Conservation (phyloP, 1,140 invertebrate genomes). For the Rhyacophila brunnea region DNA sequence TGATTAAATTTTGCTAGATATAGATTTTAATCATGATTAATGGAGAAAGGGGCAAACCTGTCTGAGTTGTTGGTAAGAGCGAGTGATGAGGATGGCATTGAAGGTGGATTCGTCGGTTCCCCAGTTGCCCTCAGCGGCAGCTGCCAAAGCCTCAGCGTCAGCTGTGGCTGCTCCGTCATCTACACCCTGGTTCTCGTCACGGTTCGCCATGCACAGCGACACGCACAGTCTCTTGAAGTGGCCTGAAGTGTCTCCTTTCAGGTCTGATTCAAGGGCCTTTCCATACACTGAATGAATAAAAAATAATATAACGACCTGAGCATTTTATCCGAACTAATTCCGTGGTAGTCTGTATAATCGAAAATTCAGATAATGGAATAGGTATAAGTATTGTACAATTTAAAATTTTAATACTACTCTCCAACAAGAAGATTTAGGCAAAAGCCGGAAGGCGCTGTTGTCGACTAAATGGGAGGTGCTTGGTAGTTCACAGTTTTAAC, state of each 20-base stretch:
- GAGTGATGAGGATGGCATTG: constrained; percentile 77
- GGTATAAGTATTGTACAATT: too few relatives aligned
- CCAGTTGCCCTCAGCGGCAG: constrained; percentile 77
- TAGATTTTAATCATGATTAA: too few relatives aligned
- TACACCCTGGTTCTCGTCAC: constrained; percentile 75
- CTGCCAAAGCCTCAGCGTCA: constrained; percentile 69
- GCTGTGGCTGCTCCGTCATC: constrained; percentile 65
- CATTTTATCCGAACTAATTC: not conserved
- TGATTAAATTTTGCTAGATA: too few relatives aligned
- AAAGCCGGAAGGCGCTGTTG: too few relatives aligned
- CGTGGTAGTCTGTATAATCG: too few relatives aligned
- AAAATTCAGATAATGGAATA: too few relatives aligned
- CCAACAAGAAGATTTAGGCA: too few relatives aligned
- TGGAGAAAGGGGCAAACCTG: too few relatives aligned
- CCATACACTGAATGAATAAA: constrained; percentile 69
- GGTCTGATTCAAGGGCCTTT: constrained; percentile 80
- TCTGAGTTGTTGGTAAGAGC: constrained; percentile 79
- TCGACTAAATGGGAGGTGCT: too few relatives aligned
- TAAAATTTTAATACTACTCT: too few relatives aligned
- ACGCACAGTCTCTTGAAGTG: constrained; percentile 89
- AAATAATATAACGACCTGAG: not conserved
- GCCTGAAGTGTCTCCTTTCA: constrained; percentile 89
- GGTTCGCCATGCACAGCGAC: constrained; percentile 76
- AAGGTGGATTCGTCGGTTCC: constrained; percentile 87
- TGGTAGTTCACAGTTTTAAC: too few relatives aligned